phyloP scores from a whole-genome alignment of 1,140 invertebrate genomes.

The Ips typographus region DNA sequence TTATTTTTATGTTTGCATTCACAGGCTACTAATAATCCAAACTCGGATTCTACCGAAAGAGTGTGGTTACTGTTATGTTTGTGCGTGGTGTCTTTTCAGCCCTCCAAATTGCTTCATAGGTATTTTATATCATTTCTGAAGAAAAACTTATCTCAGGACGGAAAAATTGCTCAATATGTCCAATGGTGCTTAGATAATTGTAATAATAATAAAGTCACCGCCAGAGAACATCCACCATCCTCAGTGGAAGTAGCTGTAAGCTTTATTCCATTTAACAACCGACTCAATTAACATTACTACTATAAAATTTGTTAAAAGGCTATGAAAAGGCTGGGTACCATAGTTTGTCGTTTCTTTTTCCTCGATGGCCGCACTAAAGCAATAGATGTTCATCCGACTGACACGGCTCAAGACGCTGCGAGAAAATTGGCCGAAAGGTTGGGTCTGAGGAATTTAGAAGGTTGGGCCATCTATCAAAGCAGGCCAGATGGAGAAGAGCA shows the following conservation, averaged over 20 bases:
- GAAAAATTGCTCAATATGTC: constrained; percentile 79
- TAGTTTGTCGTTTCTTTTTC: constrained; percentile 94
- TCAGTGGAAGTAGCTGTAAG: constrained; percentile 89
- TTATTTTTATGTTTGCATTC: constrained; percentile 2
- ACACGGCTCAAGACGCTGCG: constrained; percentile 88
- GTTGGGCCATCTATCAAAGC: constrained; percentile 93
- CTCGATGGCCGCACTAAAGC: constrained; percentile 93
- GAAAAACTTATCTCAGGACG: constrained; percentile 70
- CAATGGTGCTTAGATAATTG: constrained; percentile 94
- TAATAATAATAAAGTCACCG: constrained; percentile 79
- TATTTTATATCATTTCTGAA: constrained; percentile 79
- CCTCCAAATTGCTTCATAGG: constrained; percentile 81
- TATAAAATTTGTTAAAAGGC: constrained; percentile 59
- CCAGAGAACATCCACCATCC: constrained; percentile 82
- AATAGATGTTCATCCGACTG: constrained; percentile 91
- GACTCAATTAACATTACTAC: not conserved
- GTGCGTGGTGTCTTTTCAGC: constrained; percentile 88
- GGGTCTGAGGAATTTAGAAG: constrained; percentile 78
- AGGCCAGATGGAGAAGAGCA: constrained; percentile 84
- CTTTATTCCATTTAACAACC: constrained; percentile 32
- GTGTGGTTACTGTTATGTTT: constrained; percentile 89
- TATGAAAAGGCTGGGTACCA: constrained; percentile 86
- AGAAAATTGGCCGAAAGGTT: constrained; percentile 87
- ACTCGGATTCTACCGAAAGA: constrained; percentile 73
- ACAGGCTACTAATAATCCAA: constrained; percentile 84